Percentiles rank a stretch among this genome's conserved stretches.
phyloP scores from a whole-genome alignment of 2,888 invertebrate species.

The Schizaphis graminum region DNA sequence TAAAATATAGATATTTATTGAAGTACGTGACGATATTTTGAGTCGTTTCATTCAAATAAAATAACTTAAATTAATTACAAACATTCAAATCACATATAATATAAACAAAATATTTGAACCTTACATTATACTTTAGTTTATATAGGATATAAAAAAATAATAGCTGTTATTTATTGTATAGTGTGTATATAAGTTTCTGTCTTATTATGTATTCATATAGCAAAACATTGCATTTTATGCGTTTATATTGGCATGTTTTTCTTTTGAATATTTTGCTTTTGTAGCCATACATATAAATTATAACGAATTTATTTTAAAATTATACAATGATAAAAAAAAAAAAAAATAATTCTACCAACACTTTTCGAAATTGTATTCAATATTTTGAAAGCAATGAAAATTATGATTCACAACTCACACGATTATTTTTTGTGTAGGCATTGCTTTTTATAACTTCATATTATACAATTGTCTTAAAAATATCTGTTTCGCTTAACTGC shows the following conservation, averaged over 20 bases:
- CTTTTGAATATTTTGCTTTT: constrained; percentile 33
- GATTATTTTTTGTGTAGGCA: background rate
- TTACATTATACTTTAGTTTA: background rate
- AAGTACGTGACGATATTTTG: background rate
- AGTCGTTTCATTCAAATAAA: background rate
- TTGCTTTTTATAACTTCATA: background rate
- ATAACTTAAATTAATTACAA: background rate
- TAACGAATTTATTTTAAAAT: constrained; percentile 13
- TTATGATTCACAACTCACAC: background rate
- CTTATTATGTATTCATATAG: constrained; percentile 36
- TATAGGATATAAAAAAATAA: background rate
- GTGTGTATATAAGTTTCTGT: constrained; percentile 20
- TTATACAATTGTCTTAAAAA: background rate
- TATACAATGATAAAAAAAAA: background rate
- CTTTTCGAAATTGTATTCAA: background rate
- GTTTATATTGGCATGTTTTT: constrained; percentile 39
- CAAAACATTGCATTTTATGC: constrained; percentile 41
- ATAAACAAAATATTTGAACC: constrained; percentile 34
- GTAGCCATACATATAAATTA: background rate
- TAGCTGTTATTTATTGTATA: background rate
- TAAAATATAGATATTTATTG: constrained; percentile 23
- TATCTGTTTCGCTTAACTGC: background rate
- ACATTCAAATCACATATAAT: constrained; percentile 37
- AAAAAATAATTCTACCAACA: background rate
- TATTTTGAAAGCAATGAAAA: background rate